These are phyloP conservation scores for Mormyrus lacerda DNA, from an alignment of 2,113 vertebrate species.

Conservation along the genomic window DNA sequence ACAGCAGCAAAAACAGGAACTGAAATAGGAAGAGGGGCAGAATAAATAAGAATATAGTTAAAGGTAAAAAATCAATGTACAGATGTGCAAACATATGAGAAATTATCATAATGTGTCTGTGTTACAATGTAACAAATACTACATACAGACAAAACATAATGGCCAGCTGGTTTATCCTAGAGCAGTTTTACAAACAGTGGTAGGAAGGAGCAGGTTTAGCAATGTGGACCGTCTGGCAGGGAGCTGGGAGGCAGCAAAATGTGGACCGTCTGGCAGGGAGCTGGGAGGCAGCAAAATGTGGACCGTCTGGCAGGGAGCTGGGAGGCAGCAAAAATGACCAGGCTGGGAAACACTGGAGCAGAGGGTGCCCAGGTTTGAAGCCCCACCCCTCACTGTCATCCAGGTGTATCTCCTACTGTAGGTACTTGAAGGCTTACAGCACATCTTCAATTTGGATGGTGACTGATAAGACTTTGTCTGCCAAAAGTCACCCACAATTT, in stretches of 20 bases:
- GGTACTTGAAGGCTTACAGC: background rate
- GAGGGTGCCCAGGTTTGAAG: background rate
- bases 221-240: background rate
- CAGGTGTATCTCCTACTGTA: background rate
- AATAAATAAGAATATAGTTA: background rate
- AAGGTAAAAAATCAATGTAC: background rate
- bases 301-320: background rate
- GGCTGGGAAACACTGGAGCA: background rate
- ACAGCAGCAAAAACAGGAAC: background rate
- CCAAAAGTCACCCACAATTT: background rate
- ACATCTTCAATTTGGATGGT: background rate
- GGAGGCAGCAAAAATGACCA: background rate
- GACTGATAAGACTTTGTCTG: background rate
- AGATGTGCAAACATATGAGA: background rate
- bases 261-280: background rate
- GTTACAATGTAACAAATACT: background rate
- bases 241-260: background rate
- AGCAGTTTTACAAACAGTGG: background rate
- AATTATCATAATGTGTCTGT: background rate
- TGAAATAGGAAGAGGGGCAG: background rate
- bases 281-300: background rate
- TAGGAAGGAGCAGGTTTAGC: background rate
- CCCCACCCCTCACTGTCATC: background rate
- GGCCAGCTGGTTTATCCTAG: background rate
- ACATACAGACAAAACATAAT: background rate